Evolutionary conservation across 1,140 invertebrate species (phyloP).

Genomic region (Drosophila kepulauana): DNA sequence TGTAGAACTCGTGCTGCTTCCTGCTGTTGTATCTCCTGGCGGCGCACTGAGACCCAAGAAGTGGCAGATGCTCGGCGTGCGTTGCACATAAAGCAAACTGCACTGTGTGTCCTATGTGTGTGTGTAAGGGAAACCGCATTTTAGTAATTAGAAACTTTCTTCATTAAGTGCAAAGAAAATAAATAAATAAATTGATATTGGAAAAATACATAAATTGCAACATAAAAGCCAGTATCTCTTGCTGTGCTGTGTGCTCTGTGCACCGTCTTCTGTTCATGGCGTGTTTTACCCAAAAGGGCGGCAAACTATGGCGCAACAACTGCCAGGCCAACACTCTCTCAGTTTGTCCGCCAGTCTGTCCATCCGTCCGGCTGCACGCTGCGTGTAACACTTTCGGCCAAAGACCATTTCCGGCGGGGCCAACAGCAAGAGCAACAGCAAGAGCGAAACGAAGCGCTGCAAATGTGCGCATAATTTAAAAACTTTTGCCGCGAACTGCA

Average conservation of each 20-base stretch:
- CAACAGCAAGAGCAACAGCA: slow-evolving; percentile 31
- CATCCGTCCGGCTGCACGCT: slow-evolving; percentile 41
- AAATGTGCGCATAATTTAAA: slow-evolving; percentile 83
- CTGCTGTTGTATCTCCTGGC: slow-evolving; percentile 31
- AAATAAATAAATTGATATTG: slow-evolving; percentile 77
- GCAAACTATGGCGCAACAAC: slow-evolving; percentile 71
- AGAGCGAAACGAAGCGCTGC: slow-evolving; percentile 50
- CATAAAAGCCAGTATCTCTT: slow-evolving; percentile 30
- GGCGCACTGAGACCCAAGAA: slow-evolving; percentile 64
- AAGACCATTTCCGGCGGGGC: slow-evolving; percentile 76
- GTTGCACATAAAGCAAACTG: slow-evolving; percentile 76
- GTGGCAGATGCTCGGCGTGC: slow-evolving; percentile 77
- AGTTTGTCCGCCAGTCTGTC: not conserved
- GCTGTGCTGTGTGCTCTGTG: not conserved
- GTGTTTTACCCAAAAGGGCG: slow-evolving; percentile 16
- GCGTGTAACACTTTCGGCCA: slow-evolving; percentile 78
- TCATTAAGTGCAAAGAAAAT: slow-evolving; percentile 75
- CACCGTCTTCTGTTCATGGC: not conserved
- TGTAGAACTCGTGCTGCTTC: slow-evolving; percentile 8
- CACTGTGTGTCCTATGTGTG: slow-evolving; percentile 63
- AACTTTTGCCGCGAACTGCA: slow-evolving; percentile 78
- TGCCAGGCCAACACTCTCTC: slow-evolving; percentile 45
- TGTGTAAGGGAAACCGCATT: slow-evolving; percentile 38
- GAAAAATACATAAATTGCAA: slow-evolving; percentile 67
- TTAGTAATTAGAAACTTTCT: slow-evolving; percentile 78